Evolutionary conservation across 2,888 invertebrate species (phyloP), one percentile per base, ranked within the genome.

Genomic region (Luffia ferchaultella): DNA sequence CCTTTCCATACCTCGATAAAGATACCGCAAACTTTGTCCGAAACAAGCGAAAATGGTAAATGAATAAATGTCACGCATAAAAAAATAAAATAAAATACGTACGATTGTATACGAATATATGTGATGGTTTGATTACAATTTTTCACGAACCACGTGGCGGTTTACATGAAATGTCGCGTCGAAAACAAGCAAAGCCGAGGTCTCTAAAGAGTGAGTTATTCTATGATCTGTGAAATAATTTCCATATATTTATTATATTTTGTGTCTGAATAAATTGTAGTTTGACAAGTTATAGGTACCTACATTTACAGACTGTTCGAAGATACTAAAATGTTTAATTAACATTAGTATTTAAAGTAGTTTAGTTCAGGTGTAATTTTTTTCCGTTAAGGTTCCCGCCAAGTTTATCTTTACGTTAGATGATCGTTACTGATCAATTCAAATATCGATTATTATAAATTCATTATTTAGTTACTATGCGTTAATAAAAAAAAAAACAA

Each of bases 151-250:
- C 30, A 30, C 30, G 30, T 30, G 30, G 12, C 12, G 5, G 30
- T 30, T 12, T 3, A 3, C 5, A 12, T 3, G 18, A 69, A 57
- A 87, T 90, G 90, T 89, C 90, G 59, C 85, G 90, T 60, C 84
- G 90, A 62, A 90, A 90, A 71, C 90, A 90, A 69, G 89, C 89
- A 45, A 90, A 90, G 64, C 90, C 90, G 57, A 85, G 90, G 64
- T 88, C 89, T 55, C 80, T 89, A 56, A 89, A 89, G 85, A 86
- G 90, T 90, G 79, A 89, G 88, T 85, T 59, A 16, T 45, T 52
- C 2, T 18, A 2, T n/a, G 16, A 30, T 16, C 19, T 40, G 7
- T 15, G 40, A 40, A n/a, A n/a, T n/a, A n/a, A n/a, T n/a, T n/a
- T n/a, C n/a, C n/a, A n/a, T n/a, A n/a, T 40, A 40, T 40, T 40